These are phyloP conservation scores for Madoqua kirkii DNA, from an alignment of 2,113 vertebrate species.

Conservation along the genomic window DNA sequence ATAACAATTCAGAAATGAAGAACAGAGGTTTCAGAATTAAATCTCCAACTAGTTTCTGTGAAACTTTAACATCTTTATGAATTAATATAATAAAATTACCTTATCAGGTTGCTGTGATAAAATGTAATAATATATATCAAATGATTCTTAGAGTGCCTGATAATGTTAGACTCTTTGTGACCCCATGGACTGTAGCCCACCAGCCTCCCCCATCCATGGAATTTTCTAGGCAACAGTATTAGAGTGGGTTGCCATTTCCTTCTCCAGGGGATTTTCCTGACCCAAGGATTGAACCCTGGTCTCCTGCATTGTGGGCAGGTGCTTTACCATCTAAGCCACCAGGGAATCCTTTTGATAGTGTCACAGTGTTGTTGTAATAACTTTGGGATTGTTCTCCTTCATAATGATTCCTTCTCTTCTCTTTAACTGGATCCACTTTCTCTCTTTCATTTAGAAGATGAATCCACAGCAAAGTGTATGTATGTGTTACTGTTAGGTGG, in stretches of 20 bases:
- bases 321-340: no score
- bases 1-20: background rate
- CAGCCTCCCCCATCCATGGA: no score
- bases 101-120: background rate
- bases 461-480: background rate
- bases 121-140: background rate
- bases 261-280: no score
- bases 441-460: background rate
- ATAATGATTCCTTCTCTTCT: background rate
- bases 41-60: background rate
- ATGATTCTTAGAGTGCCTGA: background rate
- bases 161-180: background rate
- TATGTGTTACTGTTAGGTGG: background rate
- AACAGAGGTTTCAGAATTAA: background rate
- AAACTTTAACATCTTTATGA: background rate
- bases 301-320: rapidly evolving
- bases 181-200: no score
- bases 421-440: background rate
- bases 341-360: background rate
- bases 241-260: no score
- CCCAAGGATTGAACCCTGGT: rapidly evolving
- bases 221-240: no score
- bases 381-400: background rate
- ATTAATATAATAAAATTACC: background rate
- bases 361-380: background rate